A percentile compares a stretch with the other conserved stretches of the same genome.
phyloP scores from a whole-genome alignment of 2,888 invertebrate genomes.

The Subacronicta megacephala region DNA sequence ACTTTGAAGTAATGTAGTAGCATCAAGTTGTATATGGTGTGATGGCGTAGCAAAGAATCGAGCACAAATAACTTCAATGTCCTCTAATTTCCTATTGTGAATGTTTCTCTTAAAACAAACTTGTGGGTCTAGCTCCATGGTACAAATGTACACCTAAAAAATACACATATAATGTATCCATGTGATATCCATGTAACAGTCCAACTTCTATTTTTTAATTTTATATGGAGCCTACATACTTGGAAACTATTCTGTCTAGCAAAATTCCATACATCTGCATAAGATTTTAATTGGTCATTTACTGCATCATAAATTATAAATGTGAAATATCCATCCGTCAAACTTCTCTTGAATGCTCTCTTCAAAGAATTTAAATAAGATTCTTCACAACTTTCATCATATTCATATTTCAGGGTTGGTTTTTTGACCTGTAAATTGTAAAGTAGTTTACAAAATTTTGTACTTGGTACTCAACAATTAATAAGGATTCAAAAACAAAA shows the following conservation, averaged over 20 bases:
- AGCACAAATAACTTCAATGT: conserved; percentile 92
- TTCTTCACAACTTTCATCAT: conserved; percentile 95
- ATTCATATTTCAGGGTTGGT: conserved; percentile 95
- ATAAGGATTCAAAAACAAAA: neutral
- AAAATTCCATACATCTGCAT: conserved; percentile 96
- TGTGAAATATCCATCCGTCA: conserved; percentile 96
- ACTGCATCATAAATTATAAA: conserved; percentile 98
- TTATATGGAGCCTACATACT: conserved; percentile 81
- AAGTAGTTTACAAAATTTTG: conserved; percentile 1
- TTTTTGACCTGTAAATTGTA: conserved; percentile 82
- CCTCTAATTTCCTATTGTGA: conserved; percentile 94
- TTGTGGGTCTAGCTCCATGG: conserved; percentile 95
- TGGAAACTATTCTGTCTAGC: conserved; percentile 96
- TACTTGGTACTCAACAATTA: neutral
- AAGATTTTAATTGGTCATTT: conserved; percentile 94
- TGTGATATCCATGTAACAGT: conserved; percentile 7
- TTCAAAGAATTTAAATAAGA: conserved; percentile 94
- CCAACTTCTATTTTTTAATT: conserved; percentile 1
- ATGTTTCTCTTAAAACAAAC: conserved; percentile 95
- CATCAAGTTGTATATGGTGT: conserved; percentile 95
- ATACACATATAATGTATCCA: conserved; percentile 11
- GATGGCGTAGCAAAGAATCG: conserved; percentile 94
- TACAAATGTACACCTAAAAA: conserved; percentile 96
- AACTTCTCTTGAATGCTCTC: conserved; percentile 96
- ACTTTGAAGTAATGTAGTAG: conserved; percentile 95